Percentiles rank a stretch among this genome's conserved stretches.
These are phyloP conservation scores for Lasioglossum morio DNA, from an alignment of 2,888 invertebrate genomes.

Conservation along the genomic window DNA sequence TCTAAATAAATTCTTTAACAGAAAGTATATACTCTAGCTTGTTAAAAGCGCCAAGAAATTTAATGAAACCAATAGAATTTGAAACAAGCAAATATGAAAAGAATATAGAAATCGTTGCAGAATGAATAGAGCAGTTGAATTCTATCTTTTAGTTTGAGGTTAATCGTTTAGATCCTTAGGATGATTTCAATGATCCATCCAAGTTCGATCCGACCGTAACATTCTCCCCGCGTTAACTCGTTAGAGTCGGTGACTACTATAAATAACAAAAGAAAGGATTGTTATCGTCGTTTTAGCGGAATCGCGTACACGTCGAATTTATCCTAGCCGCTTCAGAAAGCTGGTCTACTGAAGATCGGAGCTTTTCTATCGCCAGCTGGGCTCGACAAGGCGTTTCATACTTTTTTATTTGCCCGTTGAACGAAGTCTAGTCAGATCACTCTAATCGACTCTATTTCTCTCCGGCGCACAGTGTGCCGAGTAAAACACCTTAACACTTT, in stretches of 20 bases:
- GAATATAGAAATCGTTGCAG: too few species aligned
- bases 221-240: conserved; percentile 41
- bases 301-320: conserved; percentile 38
- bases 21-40: too few species aligned
- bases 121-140: not conserved
- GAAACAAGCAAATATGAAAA: too few species aligned
- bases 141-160: not conserved
- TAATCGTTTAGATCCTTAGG: not conserved
- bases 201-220: not conserved
- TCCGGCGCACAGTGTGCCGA: too few species aligned
- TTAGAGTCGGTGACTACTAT: conserved; percentile 18
- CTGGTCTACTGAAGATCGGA: conserved; percentile 61
- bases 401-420: conserved; percentile 9
- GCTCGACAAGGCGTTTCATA: not conserved
- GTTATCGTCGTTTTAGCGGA: conserved; percentile 41
- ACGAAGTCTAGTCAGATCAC: conserved; percentile 29
- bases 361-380: conserved; percentile 18
- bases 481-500: too few species aligned
- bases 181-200: not conserved
- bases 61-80: too few species aligned
- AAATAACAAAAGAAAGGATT: conserved; percentile 12
- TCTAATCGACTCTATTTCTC: not conserved
- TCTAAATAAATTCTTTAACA: not conserved
- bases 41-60: too few species aligned
- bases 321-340: conserved; percentile 58